These are phyloP conservation scores for Vidua chalybeata DNA, from an alignment of 2,113 vertebrate species.

Conservation along the genomic window DNA sequence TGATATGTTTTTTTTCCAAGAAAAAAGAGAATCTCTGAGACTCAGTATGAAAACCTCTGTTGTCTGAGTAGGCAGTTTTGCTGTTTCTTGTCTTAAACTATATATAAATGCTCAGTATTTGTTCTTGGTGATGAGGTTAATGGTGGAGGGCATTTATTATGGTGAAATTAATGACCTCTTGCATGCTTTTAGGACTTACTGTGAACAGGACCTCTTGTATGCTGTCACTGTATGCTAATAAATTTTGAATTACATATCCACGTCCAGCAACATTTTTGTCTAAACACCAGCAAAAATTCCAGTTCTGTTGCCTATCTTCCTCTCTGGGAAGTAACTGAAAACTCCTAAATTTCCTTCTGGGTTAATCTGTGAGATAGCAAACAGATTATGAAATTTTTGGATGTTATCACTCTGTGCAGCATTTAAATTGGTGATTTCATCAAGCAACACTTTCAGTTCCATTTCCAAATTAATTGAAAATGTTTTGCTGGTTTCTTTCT, in stretches of 20 bases:
- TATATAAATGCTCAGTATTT: background rate
- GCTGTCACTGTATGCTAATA: background rate
- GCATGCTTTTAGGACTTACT: background rate
- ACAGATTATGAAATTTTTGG: background rate
- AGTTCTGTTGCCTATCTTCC: background rate
- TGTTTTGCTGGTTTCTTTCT: background rate
- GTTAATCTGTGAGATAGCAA: background rate
- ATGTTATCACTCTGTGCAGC: background rate
- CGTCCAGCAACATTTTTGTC: background rate
- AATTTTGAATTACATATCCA: background rate
- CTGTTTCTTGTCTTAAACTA: background rate
- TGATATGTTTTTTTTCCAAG: background rate
- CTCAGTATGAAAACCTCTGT: background rate
- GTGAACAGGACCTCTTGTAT: background rate
- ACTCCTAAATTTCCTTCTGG: background rate
- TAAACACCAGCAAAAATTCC: background rate
- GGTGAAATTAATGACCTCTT: background rate
- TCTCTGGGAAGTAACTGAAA: background rate
- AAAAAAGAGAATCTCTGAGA: background rate
- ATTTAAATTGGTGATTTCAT: background rate
- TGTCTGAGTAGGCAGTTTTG: background rate
- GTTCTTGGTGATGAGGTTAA: background rate
- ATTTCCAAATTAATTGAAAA: background rate
- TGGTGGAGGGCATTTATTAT: background rate
- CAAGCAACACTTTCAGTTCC: background rate